Conservation (phyloP, 35 echinoderm and acorn worm species). For the Lytechinus variegatus region DNA sequence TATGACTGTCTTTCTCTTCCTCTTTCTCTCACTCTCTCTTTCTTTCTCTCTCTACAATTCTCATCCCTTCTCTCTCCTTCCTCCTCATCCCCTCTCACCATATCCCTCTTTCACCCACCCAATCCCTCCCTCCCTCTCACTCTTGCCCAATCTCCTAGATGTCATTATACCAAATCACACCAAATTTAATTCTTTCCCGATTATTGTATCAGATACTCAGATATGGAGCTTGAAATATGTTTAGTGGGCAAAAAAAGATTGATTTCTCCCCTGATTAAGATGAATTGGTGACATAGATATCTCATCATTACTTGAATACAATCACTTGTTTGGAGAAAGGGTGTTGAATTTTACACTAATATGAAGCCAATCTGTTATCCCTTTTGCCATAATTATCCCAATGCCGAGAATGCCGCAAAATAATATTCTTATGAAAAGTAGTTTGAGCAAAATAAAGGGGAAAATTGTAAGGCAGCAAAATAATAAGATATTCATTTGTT, state of each 20-base stretch:
- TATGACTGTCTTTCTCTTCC: too few relatives aligned
- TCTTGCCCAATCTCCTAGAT: not conserved
- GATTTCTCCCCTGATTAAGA: not conserved
- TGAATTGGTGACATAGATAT: not conserved
- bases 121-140: not conserved
- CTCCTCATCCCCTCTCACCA: not conserved
- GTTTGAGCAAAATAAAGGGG: not conserved
- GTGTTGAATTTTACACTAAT: conserved; percentile 8
- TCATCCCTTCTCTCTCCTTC: not conserved
- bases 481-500: not conserved
- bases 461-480: not conserved
- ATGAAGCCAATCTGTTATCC: not conserved
- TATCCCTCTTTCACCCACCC: not conserved
- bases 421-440: not conserved
- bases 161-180: not conserved
- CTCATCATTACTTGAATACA: not conserved
- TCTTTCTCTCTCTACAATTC: not conserved
- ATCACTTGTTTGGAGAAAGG: not conserved
- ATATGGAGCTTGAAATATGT: not conserved
- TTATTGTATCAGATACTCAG: not conserved
- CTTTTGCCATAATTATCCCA: not conserved
- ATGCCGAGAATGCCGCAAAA: not conserved
- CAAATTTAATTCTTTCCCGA: not conserved
- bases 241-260: not conserved
- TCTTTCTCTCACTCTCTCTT: not conserved